Base-by-base conservation (phyloP, 2,797 vertebrate species). In the Acanthopagrus latus region DNA sequence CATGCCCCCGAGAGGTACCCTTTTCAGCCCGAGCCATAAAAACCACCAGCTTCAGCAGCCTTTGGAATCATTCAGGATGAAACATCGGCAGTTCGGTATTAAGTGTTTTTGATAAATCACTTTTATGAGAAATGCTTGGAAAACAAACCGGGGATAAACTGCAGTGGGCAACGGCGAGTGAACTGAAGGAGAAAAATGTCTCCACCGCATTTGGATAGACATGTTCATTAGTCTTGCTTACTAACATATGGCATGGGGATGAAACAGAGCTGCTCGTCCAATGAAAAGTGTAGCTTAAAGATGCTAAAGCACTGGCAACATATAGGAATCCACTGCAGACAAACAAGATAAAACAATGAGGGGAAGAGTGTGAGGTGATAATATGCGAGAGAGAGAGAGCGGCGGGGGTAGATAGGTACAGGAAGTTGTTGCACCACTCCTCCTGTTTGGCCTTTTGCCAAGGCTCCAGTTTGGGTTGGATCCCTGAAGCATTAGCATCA, bases 21-120 rank as follows among this genome's bases (percentile, higher is more conserved):
- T 94, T 91, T 91, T 76, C 89, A 88, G 91, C 80, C 74, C 21
- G 29, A 86, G 78, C 91, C 91, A 91, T 94, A 93, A 94, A 94
- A 92, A 81, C 66, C 93, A 88, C 84, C 85, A 81, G 91, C 91
- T 91, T 91, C 89, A 77, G 87, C 87, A 87, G 89, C 87, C 86
- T 86, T 87, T 78, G 78, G 87, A 92, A 94, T 94, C 92, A 91
- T 93, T 93, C 94, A 91, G 78, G 83, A 93, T 92, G 91, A 93
- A 94, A 93, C 92, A 93, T 92, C 68, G 86, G 85, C 83, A 89
- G 80, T 91, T 89, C 64, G 60, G 81, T 87, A 93, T 94, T 92
- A 93, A 93, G 89, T 93, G 92, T 92, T 92, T 93, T 92, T 94
- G 94, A 94, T 94, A 94, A 94, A 94, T 94, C 93, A 94, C 92